Evolutionary conservation across 2,888 invertebrate genomes (phyloP), one percentile per base, ranked within the genome.

Genomic region (Acleris emargana): DNA sequence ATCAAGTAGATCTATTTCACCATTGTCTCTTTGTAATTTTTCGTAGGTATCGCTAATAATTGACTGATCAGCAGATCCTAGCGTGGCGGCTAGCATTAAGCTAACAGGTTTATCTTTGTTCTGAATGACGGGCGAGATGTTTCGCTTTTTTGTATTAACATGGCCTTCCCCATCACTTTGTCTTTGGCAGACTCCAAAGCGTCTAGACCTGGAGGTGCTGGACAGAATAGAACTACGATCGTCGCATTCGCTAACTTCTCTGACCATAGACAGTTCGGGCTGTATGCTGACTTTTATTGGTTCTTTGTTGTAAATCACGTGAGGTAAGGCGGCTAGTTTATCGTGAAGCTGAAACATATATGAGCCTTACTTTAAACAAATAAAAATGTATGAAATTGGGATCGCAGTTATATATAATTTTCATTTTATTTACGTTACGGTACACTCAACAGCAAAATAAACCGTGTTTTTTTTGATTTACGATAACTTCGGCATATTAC

Each of bases 261-360:
- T 74, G 0, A 91, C 84, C n/a, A 71, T 74, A 0, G 89, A 84
- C 5, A 89, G 71, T 11, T 82, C 76, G 0, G 88, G 89, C 2
- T 62, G 59, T 5, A 76, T 80, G 58, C 83, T 81, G 1, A 88
- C 78, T 42, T 75, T 78, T 1, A 74, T 69, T 5, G 76, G 74
- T 60, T 83, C 77, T 67, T 81, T 86, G n/a, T 82, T 80, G 57
- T 76, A 86, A 57, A 57, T 69, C 55, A 73, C 77, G 3, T 69
- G 70, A 5, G 89, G 85, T 43, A 88, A 73, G 2, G 79, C 79
- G 28, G 77, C 77, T 71, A 90, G 66, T 68, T 80, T 89, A 22
- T 87, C 86, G 25, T 79, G 84, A 2, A 90, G 81, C 91, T 91
- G 84, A 53, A 85, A 84, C 38, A 62, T 42, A 32, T 38, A 13